phyloP scores from a whole-genome alignment of 2,888 invertebrate genomes.

The Tetragonisca angustula region DNA sequence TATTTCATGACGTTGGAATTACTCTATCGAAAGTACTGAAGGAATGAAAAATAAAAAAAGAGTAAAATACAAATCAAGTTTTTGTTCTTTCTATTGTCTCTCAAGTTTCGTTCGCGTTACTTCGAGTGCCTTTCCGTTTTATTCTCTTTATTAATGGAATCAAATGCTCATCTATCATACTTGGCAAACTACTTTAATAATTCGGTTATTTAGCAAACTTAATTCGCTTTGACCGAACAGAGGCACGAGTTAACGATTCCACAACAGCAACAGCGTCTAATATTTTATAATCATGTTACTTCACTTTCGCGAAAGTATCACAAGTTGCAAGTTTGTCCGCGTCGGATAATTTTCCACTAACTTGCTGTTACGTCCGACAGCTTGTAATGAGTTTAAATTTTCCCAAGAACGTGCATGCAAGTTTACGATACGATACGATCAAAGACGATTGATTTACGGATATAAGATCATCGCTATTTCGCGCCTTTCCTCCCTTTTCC shows the following conservation, averaged over 20 bases:
- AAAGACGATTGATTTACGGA: not conserved
- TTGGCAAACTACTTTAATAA: too few species aligned
- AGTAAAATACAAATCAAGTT: too few species aligned
- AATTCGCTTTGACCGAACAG: not conserved
- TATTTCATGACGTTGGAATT: too few species aligned
- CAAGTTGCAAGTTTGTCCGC: not conserved
- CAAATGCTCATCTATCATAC: not conserved
- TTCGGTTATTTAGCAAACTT: not conserved
- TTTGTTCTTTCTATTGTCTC: too few species aligned
- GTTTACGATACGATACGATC: not conserved
- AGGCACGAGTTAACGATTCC: too few species aligned
- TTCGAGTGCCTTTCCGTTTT: not conserved
- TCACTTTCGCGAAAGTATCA: not conserved
- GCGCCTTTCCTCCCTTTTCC: not conserved
- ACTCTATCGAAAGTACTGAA: too few species aligned
- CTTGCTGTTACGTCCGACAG: not conserved
- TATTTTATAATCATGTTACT: not conserved
- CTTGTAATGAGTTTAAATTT: conserved; percentile 7
- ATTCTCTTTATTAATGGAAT: not conserved
- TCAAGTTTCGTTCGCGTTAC: not conserved
- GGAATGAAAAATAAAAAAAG: too few species aligned
- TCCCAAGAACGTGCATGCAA: not conserved
- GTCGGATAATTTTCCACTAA: not conserved
- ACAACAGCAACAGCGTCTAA: not conserved
- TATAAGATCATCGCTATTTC: not conserved